Conservation (phyloP, 1,140 invertebrate species). For the Ladona fulva region DNA sequence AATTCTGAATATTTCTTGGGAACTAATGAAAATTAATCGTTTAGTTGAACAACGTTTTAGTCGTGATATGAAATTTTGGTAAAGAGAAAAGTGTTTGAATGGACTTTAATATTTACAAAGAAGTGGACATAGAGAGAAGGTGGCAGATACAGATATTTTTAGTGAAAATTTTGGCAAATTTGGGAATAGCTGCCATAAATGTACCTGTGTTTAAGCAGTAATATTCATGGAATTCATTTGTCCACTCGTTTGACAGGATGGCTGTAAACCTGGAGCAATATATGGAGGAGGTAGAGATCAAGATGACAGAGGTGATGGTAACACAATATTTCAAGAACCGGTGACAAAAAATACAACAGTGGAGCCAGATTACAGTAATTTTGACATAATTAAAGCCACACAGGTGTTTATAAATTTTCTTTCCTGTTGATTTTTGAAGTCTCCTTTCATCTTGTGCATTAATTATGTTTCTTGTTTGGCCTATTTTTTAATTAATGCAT, state of each 20-base stretch:
- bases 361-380: slow-evolving; percentile 65
- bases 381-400: slow-evolving; percentile 90
- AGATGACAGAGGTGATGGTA: slow-evolving; percentile 32
- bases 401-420: slow-evolving; percentile 41
- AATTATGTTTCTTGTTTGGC: not conserved
- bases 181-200: too few relatives aligned
- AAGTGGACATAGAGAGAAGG: too few relatives aligned
- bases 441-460: slow-evolving; percentile 15
- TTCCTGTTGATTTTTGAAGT: not conserved
- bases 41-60: too few relatives aligned
- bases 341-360: slow-evolving; percentile 28
- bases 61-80: too few relatives aligned
- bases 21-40: too few relatives aligned
- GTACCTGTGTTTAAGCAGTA: too few relatives aligned
- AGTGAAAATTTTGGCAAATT: too few relatives aligned
- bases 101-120: too few relatives aligned
- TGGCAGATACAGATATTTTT: too few relatives aligned
- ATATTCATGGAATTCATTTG: too few relatives aligned
- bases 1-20: too few relatives aligned
- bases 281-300: slow-evolving; percentile 24
- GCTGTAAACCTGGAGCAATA: slow-evolving; percentile 27
- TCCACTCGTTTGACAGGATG: slow-evolving; percentile 24
- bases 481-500: slow-evolving; percentile 14
- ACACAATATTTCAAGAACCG: slow-evolving; percentile 36
- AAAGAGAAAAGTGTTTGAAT: too few relatives aligned